Percentiles rank a stretch among this genome's conserved stretches.
These are phyloP conservation scores for Chrysolina haemoptera DNA, from an alignment of 2,888 invertebrate species.

Conservation along the genomic window DNA sequence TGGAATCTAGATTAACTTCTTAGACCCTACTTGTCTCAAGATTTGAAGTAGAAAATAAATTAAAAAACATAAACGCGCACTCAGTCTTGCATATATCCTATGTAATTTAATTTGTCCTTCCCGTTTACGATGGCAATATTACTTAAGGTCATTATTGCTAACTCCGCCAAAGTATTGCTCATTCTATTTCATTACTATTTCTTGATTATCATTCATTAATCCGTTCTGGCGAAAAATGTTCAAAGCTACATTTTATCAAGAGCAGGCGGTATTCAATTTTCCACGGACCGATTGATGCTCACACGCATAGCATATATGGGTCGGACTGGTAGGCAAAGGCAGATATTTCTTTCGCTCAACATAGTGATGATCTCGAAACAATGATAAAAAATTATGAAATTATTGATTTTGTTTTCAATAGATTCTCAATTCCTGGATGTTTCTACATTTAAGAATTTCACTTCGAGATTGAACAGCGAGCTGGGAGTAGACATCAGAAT, in stretches of 20 bases:
- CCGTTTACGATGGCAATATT: conserved; percentile 32
- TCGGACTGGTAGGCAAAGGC: neutral
- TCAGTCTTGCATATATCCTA: conserved; percentile 20
- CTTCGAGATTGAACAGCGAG: too few species aligned
- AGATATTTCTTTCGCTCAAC: too few species aligned
- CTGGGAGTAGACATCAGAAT: too few species aligned
- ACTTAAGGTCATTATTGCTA: conserved; percentile 40
- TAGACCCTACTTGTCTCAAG: neutral
- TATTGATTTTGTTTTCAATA: too few species aligned
- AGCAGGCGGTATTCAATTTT: conserved; percentile 30
- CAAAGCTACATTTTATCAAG: conserved; percentile 35
- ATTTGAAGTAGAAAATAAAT: neutral
- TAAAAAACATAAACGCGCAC: neutral
- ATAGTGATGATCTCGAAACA: too few species aligned
- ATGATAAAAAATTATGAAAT: too few species aligned
- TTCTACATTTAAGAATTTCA: too few species aligned
- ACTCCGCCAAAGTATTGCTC: conserved; percentile 35
- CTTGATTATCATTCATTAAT: conserved; percentile 42
- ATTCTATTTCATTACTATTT: conserved; percentile 31
- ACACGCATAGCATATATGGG: neutral
- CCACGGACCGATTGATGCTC: conserved; percentile 21
- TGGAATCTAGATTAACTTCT: too few species aligned
- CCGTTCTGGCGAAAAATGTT: conserved; percentile 27
- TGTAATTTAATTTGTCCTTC: conserved; percentile 32
- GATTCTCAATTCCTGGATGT: too few species aligned